Evolutionary conservation across 2,888 invertebrate species (phyloP).

Genomic region (Cotesia congregata): DNA sequence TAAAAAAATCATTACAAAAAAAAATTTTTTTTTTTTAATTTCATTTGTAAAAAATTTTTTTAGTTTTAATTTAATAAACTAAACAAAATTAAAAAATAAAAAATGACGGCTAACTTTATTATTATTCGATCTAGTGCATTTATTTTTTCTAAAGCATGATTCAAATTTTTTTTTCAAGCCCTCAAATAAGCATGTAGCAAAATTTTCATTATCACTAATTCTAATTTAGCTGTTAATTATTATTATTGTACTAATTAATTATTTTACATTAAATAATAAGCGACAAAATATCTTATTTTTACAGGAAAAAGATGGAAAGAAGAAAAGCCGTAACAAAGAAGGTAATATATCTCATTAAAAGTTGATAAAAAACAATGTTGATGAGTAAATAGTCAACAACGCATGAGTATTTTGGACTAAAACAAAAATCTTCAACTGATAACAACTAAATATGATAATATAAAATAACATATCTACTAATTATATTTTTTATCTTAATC

Average conservation of each 20-base stretch:
- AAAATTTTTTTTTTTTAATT: too few species aligned
- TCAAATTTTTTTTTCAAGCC: background rate
- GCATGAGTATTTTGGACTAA: background rate
- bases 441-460: background rate
- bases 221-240: background rate
- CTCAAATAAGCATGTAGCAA: background rate
- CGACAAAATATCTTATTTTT: constrained; percentile 66
- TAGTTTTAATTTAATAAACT: too few species aligned
- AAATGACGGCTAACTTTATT: too few species aligned
- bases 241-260: constrained; percentile 5
- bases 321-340: constrained; percentile 91
- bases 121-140: background rate
- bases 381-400: background rate
- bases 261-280: background rate
- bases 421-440: background rate
- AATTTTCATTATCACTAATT: background rate
- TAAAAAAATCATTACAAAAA: too few species aligned
- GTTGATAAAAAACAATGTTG: background rate
- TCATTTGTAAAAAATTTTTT: too few species aligned
- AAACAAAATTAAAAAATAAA: too few species aligned
- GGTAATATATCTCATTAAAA: constrained; percentile 72
- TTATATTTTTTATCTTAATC: background rate
- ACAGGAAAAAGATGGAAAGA: constrained; percentile 88
- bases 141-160: background rate
- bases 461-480: background rate